Evolutionary conservation across 2,113 vertebrate genomes (phyloP).

Genomic region (Aegithalos caudatus): DNA sequence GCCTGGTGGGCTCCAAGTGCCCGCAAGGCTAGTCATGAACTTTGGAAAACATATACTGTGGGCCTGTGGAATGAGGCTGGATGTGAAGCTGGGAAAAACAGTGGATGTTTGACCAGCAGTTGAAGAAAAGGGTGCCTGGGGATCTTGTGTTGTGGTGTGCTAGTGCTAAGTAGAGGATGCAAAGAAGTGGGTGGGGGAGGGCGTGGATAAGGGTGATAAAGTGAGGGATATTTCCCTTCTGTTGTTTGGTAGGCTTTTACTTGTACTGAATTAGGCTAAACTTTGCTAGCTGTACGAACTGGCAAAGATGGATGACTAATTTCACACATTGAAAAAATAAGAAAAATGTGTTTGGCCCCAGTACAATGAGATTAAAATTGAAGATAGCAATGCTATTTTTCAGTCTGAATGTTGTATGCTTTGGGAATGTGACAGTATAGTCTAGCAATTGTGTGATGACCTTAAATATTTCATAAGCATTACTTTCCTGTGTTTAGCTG

Average conservation of each 20-base stretch:
- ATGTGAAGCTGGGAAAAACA: background rate
- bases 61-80: background rate
- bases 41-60: background rate
- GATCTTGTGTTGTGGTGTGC: rapidly evolving
- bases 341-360: background rate
- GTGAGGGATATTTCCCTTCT: background rate
- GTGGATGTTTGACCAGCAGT: background rate
- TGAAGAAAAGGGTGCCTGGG: background rate
- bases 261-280: background rate
- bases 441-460: background rate
- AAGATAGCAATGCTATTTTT: background rate
- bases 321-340: background rate
- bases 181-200: rapidly evolving
- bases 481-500: background rate
- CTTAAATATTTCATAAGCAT: background rate
- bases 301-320: background rate
- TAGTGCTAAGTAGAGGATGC: background rate
- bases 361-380: background rate
- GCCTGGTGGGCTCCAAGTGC: background rate
- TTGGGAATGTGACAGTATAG: background rate
- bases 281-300: background rate
- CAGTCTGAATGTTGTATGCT: background rate
- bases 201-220: background rate
- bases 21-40: background rate
- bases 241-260: background rate